Conservation (phyloP, 2,888 invertebrate species). For the Argyra leucocephala region DNA sequence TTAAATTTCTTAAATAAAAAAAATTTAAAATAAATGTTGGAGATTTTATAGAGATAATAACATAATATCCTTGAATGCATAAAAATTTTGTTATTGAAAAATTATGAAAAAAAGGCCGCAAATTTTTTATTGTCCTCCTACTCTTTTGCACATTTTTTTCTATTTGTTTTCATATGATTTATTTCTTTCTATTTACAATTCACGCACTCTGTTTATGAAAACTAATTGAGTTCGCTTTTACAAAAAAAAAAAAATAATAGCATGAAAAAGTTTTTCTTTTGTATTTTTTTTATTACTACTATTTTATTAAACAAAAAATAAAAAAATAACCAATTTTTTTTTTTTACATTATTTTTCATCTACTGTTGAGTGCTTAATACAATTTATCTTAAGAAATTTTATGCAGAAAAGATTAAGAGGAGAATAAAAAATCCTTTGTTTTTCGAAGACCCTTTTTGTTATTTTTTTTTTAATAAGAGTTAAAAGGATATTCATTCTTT, state of each 20-base stretch:
- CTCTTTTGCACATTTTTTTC: neutral
- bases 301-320: too few relatives aligned
- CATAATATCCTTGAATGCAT: too few relatives aligned
- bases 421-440: neutral
- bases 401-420: neutral
- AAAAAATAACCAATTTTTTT: neutral
- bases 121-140: neutral
- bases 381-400: neutral
- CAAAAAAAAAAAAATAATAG: neutral
- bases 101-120: neutral
- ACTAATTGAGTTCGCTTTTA: neutral
- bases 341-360: neutral
- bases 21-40: too few relatives aligned
- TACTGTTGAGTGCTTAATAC: neutral
- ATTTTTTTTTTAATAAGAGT: neutral
- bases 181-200: neutral
- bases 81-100: too few relatives aligned
- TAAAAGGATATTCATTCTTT: too few relatives aligned
- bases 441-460: neutral
- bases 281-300: neutral
- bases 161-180: neutral
- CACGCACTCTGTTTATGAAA: slow-evolving; percentile 3
- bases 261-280: neutral
- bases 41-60: too few relatives aligned
- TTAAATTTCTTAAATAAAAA: too few relatives aligned